phyloP scores from a whole-genome alignment of 2,113 vertebrate genomes.

The Dicrurus megarhynchus region DNA sequence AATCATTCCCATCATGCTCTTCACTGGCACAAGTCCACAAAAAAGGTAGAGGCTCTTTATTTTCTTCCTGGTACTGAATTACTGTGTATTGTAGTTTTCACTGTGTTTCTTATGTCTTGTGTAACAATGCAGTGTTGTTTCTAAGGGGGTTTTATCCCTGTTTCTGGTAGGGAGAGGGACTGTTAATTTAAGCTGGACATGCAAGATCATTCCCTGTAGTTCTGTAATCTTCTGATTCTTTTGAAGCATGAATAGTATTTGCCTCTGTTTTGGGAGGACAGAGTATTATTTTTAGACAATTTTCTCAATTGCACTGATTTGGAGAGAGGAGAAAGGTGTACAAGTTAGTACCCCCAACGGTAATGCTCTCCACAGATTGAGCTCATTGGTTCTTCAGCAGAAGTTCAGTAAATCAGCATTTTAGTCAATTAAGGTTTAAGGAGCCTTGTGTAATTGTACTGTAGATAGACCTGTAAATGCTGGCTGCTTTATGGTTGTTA shows the following conservation, averaged over 20 bases:
- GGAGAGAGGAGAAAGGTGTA: not conserved
- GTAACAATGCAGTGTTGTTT: not conserved
- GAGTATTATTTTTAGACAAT: not conserved
- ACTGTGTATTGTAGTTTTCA: not conserved
- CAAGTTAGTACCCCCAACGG: not conserved
- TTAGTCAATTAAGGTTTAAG: not conserved
- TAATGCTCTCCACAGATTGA: not conserved
- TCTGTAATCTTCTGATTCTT: not conserved
- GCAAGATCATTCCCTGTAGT: not conserved
- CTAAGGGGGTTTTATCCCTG: not conserved
- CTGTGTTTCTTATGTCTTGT: not conserved
- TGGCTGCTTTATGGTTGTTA: not conserved
- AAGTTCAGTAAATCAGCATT: not conserved
- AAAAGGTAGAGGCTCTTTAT: conserved; percentile 79
- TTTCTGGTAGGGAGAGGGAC: not conserved
- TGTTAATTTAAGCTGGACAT: not conserved
- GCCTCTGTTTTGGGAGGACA: not conserved
- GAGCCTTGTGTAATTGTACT: not conserved
- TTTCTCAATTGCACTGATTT: not conserved
- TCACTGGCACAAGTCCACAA: conserved; percentile 83
- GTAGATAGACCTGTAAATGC: not conserved
- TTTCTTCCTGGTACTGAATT: not conserved
- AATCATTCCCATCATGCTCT: conserved; percentile 81
- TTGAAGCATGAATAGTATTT: not conserved
- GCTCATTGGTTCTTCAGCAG: not conserved